These are phyloP conservation scores for Lepeophtheirus nordmannii DNA, from an alignment of 2,888 invertebrate genomes.

Conservation along the genomic window DNA sequence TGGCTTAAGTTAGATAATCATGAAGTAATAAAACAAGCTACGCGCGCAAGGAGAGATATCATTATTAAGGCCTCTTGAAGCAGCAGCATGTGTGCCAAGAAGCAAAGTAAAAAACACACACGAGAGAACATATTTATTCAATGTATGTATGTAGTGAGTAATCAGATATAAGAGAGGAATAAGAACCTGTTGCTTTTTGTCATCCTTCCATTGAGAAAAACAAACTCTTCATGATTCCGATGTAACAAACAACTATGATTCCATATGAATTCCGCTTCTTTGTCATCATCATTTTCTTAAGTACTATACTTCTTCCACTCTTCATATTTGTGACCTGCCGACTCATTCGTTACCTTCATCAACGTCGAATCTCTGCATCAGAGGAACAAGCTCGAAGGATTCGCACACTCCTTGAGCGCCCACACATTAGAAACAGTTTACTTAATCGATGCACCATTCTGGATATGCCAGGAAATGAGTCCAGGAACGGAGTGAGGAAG, in stretches of 20 bases:
- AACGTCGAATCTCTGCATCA: not conserved
- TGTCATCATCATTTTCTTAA: not conserved
- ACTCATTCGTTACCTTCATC: not conserved
- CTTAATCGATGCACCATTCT: not conserved
- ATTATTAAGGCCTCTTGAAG: too few species aligned
- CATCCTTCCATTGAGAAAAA: too few species aligned
- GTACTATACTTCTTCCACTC: not conserved
- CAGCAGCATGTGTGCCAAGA: too few species aligned
- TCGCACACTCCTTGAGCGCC: not conserved
- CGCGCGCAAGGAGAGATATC: too few species aligned
- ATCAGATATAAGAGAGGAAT: too few species aligned
- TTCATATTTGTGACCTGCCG: not conserved
- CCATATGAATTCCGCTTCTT: conserved; percentile 2
- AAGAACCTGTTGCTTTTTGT: too few species aligned
- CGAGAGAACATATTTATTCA: too few species aligned
- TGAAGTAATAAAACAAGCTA: too few species aligned
- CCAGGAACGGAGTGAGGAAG: not conserved
- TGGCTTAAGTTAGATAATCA: too few species aligned
- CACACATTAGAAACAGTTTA: not conserved
- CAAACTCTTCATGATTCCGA: too few species aligned
- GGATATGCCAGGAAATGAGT: not conserved
- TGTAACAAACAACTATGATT: not conserved
- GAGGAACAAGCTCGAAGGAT: not conserved
- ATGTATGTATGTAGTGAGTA: too few species aligned
- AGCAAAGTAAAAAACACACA: too few species aligned